Evolutionary conservation across 30 jellyfish, hydroid and myxozoan species (phyloP).

Genomic region (Hydractinia symbiolongicarpus): DNA sequence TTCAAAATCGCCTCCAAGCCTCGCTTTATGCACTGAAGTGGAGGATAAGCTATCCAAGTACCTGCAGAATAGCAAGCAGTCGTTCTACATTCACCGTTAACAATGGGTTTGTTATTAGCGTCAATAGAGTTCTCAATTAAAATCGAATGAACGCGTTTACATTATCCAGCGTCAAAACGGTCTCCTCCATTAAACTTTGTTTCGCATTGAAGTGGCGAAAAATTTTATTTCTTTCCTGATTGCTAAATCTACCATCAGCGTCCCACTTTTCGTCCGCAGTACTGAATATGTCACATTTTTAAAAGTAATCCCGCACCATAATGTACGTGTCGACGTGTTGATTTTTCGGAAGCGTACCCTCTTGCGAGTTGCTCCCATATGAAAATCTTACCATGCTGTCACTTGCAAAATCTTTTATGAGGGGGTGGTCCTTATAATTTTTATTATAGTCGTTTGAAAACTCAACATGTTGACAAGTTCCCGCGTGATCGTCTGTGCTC

Average conservation of each 20-base stretch:
- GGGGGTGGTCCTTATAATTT: neutral
- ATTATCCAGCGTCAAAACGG: neutral
- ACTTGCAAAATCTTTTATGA: neutral
- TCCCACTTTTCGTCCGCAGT: no score
- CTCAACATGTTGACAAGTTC: neutral
- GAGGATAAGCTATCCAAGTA: neutral
- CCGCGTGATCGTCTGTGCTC: slow-evolving; percentile 6
- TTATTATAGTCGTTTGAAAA: slow-evolving; percentile 1
- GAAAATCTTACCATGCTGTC: neutral
- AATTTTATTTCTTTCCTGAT: neutral
- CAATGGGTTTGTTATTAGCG: neutral
- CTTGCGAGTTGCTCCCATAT: slow-evolving; percentile 3
- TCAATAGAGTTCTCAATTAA: neutral
- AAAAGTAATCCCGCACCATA: slow-evolving; percentile 1
- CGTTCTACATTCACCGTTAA: neutral
- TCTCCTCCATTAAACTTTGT: neutral
- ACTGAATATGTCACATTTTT: no score
- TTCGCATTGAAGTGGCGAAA: neutral
- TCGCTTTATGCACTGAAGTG: neutral
- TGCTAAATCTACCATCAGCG: slow-evolving; percentile 10
- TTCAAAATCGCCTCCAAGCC: neutral
- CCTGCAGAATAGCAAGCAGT: neutral
- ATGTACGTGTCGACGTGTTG: neutral
- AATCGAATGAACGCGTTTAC: neutral
- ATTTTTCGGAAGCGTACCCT: slow-evolving; percentile 2